Evolutionary conservation across 2,888 invertebrate genomes (phyloP), one percentile per base, ranked within the genome.

Genomic region (Pandemis cinnamomeana): DNA sequence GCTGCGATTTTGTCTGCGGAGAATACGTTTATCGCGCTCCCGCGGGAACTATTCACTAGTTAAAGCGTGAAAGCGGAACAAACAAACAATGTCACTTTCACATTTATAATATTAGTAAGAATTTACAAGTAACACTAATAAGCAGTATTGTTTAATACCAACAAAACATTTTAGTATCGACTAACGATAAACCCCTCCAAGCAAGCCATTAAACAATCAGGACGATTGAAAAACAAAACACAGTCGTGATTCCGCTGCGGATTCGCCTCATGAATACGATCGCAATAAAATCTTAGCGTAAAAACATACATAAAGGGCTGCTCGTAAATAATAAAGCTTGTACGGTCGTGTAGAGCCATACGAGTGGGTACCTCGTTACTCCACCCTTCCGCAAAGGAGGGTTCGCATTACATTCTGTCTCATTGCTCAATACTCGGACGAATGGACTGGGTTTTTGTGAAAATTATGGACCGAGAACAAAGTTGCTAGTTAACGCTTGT

Each of bases 311-410:
- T 89, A 91, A 91, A 92, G 91, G 91, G 91, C 88, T 81, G 83
- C 84, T 90, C 92, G 92, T 93, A 93, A 94, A 94, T 94, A 93
- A 94, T 94, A 93, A 90, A 93, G 85, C 90, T 87, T 90, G 91
- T 88, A 88, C 86, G 90, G 88, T 82, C 85, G 84, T 82, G 81
- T 84, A 85, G 85, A 87, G 88, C 83, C 81, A 83, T 76, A 87
- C 89, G 89, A 90, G 91, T 91, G 91, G 87, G 88, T 88, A 90
- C 58, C 91, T 91, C 91, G 92, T 92, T 92, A 91, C 90, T 81
- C 80, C 82, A 80, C 83, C 84, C 84, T 82, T 84, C 87, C 87
- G 85, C 78, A 58, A 58, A 58, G 58, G 27, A 58, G 85, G 87
- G 89, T 85, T 87, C 90, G 87, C 89, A 85, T 85, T 87, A 86